Evolutionary conservation across 2,888 invertebrate species (phyloP), one percentile per base, ranked within the genome.

Genomic region (Scaptomyza tumidula): DNA sequence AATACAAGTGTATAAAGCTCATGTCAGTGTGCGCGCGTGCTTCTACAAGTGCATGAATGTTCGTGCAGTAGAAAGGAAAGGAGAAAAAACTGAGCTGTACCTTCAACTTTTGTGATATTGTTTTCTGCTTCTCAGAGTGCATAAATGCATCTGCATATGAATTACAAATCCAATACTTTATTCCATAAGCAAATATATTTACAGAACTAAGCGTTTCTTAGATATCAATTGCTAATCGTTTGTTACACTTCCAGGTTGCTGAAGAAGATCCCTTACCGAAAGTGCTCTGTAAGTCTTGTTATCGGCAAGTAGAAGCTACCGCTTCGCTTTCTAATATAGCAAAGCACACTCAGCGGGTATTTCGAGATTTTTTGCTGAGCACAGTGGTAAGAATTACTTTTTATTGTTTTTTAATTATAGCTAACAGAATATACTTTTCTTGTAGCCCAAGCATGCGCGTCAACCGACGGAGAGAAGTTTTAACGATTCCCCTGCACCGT

Each of bases 301-400:
- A 88, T 60, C 91, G 91, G 0, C 91, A 91, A 61, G 88, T 91
- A 53, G 91, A 91, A 71, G 91, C 91, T 0, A 90, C 91, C 0
- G 91, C 91, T 1, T 89, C 91, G 0, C 77, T 91, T 3, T 89
- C 91, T 0, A 90, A 90, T 43, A 91, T 91, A 43, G 91, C 91
- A n/a, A 86, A 84, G 48, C 90, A 91, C 16, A 91, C 91, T 1
- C 91, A 91, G 52, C 78, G 80, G 10, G 90, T 90, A 1, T 90
- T 91, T 48, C 80, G 72, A 0, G 90, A 91, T 52, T 91, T 90
- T 65, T 49, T 91, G 13, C 66, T 85, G 7, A 90, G 80, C 73
- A 86, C 84, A 62, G 78, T 86, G 79, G 91, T 91, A 74, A 65
- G 76, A 54, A 53, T 19, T 19, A 41, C 29, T 1, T 16, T 6